Conservation (phyloP, 2,797 vertebrate species). For the Pterois miles region DNA sequence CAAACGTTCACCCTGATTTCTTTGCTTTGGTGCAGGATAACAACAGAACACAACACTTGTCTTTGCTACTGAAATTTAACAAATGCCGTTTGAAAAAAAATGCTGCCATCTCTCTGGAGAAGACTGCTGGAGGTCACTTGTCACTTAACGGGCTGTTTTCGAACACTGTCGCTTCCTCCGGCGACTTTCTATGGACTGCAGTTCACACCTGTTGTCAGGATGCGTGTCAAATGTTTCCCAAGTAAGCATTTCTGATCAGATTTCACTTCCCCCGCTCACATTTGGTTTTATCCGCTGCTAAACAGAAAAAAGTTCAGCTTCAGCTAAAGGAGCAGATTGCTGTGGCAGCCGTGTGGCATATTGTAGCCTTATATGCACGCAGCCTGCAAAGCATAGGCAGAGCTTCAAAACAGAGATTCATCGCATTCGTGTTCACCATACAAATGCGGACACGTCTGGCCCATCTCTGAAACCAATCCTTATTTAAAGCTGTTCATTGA, state of each 20-base stretch:
- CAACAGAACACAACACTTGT: background rate
- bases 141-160: background rate
- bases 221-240: conserved; percentile 47
- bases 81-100: background rate
- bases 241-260: conserved; percentile 55
- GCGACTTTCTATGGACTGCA: conserved; percentile 7
- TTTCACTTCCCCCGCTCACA: conserved; percentile 45
- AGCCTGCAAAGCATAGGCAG: conserved; percentile 6
- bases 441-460: conserved; percentile 26
- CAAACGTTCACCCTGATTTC: background rate
- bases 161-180: background rate
- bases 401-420: conserved; percentile 23
- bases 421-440: background rate
- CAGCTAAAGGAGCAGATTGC: conserved; percentile 20
- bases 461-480: background rate
- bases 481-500: background rate
- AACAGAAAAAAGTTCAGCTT: conserved; percentile 29
- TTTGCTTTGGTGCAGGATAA: background rate
- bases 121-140: background rate
- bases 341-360: conserved; percentile 14
- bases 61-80: background rate
- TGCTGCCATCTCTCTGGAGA: background rate
- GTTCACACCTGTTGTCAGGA: conserved; percentile 22
- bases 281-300: conserved; percentile 24
- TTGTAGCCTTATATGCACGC: conserved; percentile 12